Base-by-base conservation (phyloP, 2,888 invertebrate genomes). In the Nemotelus pantherinus region DNA sequence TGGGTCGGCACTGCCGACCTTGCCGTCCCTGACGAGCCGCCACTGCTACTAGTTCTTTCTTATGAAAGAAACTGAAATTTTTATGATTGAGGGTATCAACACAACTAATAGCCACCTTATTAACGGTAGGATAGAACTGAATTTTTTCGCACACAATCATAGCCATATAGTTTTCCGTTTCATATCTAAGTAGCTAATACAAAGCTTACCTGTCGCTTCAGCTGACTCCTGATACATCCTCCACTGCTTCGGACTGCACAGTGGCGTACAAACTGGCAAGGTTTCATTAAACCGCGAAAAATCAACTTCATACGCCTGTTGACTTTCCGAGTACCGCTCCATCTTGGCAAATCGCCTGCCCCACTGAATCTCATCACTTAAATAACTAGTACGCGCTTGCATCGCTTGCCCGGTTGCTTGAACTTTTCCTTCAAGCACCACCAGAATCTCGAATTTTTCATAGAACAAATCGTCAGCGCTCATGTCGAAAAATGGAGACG, bases 381-480 rank as follows among this genome's bases (percentile, higher is more conserved):
- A 89, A 82, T 94, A 96, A 83, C 95, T 95, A 0, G 95, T 93
- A 76, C 94, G 89, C 0, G 94, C 94, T 86, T 95, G 94, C 0
- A 94, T 92, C 0, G 92, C 91, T 83, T 93, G 94, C 0, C 94
- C 95, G 0, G 97, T 97, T 0, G 95, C 95, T 85, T 97, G 97
- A 53, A 94, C 93, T 0, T 93, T 93, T 1, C 96, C 97, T 88
- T 97, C 97, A 47, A 97, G 90, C 60, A 96, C 93, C 2, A 95
- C 94, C 63, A 97, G 92, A 84, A 98, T 89, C 88, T 97, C 93
- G 83, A 97, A 94, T 83, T 94, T 92, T 79, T 96, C 92, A 60
- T 96, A 90, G 84, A 98, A 90, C 81, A 87, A 82, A 86, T 97
- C 97, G 64, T 95, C 93, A 0, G 97, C 96, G 2, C 95, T 94